Conservation (phyloP, 2,888 invertebrate species). For the Dryococelus australis region DNA sequence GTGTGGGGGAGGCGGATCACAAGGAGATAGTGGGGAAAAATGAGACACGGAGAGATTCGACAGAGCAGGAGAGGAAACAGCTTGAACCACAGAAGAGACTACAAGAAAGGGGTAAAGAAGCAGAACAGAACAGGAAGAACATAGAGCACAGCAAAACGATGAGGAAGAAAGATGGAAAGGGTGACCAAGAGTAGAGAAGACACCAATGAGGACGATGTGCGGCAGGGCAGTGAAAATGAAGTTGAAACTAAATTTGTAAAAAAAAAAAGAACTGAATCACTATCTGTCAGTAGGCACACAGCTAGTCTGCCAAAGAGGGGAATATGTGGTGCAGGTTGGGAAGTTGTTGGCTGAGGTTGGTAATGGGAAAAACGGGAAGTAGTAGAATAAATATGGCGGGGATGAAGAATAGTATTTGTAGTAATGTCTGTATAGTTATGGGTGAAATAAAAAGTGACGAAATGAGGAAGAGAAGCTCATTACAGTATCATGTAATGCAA, state of each 20-base stretch:
- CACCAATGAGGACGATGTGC: neutral
- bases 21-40: neutral
- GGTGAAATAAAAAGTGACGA: too few relatives aligned
- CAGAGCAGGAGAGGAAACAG: neutral
- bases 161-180: neutral
- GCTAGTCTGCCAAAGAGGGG: too few relatives aligned
- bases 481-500: too few relatives aligned
- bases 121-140: neutral
- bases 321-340: too few relatives aligned
- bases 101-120: neutral
- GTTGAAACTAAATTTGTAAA: neutral
- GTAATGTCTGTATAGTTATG: too few relatives aligned
- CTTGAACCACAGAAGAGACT: neutral
- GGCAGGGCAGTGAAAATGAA: neutral
- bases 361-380: too few relatives aligned
- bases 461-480: too few relatives aligned
- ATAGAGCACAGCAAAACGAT: neutral
- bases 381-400: too few relatives aligned
- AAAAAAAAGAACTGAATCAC: neutral
- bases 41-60: neutral
- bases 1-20: neutral
- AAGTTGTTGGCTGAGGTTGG: too few relatives aligned
- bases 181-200: neutral
- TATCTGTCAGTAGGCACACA: too few relatives aligned
- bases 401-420: too few relatives aligned